A percentile compares a stretch with the other conserved stretches of the same genome.
These are phyloP conservation scores for Malurus melanocephalus DNA, from an alignment of 2,113 vertebrate genomes.

Conservation along the genomic window DNA sequence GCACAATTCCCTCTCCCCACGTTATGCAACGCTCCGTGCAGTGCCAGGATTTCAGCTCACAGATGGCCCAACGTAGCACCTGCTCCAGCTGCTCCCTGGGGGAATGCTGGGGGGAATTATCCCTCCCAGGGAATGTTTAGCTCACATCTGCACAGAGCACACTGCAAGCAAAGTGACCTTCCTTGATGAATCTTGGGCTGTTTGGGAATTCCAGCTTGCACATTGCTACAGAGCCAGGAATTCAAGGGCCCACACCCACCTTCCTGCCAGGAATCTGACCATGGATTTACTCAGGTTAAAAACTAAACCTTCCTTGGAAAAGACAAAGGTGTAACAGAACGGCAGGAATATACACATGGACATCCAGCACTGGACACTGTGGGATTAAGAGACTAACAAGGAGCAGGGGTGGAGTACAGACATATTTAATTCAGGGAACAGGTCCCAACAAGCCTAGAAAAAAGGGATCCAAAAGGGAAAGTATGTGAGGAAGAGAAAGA, in stretches of 20 bases:
- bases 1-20: neutral
- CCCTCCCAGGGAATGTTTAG: neutral
- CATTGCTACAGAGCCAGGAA: rapidly evolving
- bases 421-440: neutral
- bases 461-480: neutral
- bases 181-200: neutral
- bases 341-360: neutral
- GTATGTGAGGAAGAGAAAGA: neutral
- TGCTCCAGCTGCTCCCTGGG: neutral
- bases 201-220: neutral
- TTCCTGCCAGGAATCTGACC: neutral
- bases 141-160: neutral
- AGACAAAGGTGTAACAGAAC: neutral
- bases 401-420: neutral
- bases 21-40: rapidly evolving
- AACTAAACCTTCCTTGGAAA: neutral
- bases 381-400: neutral
- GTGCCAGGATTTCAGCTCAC: neutral
- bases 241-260: neutral
- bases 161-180: neutral
- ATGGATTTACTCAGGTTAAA: neutral
- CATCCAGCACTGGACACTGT: neutral
- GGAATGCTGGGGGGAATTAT: neutral
- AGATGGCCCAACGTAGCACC: rapidly evolving
- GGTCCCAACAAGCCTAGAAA: neutral